These are phyloP conservation scores for Brachystomella parvula DNA, from an alignment of 1,140 invertebrate genomes.

Conservation along the genomic window DNA sequence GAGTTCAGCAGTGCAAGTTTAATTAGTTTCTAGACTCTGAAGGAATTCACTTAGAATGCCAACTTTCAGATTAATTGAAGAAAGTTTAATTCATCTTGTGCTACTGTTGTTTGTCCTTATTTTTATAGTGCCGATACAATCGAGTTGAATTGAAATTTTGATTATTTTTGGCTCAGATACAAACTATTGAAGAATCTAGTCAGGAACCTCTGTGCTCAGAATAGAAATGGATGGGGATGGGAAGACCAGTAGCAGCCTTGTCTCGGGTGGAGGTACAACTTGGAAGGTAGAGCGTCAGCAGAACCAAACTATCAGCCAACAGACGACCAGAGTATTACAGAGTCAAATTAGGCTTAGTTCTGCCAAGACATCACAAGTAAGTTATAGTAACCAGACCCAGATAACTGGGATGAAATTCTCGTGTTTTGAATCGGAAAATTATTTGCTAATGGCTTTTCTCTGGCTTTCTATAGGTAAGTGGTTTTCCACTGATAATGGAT, in stretches of 20 bases:
- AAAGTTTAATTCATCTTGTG: too few relatives aligned
- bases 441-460: background rate
- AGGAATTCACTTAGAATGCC: too few relatives aligned
- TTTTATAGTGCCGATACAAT: too few relatives aligned
- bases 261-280: conserved; percentile 1
- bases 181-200: background rate
- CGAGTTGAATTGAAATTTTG: background rate
- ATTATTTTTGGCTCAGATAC: background rate
- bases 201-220: background rate
- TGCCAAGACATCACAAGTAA: background rate
- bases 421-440: background rate
- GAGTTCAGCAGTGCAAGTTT: too few relatives aligned
- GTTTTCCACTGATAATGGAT: background rate
- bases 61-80: too few relatives aligned
- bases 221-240: background rate
- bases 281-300: conserved; percentile 7
- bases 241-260: too few relatives aligned
- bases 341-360: background rate
- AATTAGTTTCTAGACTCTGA: too few relatives aligned
- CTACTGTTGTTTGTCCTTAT: too few relatives aligned
- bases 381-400: background rate
- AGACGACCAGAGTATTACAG: conserved; percentile 1
- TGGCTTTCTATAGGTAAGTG: background rate
- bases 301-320: background rate
- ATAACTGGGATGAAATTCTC: background rate